These are phyloP conservation scores for Calyptomena viridis DNA, from an alignment of 2,113 vertebrate species.

Conservation along the genomic window DNA sequence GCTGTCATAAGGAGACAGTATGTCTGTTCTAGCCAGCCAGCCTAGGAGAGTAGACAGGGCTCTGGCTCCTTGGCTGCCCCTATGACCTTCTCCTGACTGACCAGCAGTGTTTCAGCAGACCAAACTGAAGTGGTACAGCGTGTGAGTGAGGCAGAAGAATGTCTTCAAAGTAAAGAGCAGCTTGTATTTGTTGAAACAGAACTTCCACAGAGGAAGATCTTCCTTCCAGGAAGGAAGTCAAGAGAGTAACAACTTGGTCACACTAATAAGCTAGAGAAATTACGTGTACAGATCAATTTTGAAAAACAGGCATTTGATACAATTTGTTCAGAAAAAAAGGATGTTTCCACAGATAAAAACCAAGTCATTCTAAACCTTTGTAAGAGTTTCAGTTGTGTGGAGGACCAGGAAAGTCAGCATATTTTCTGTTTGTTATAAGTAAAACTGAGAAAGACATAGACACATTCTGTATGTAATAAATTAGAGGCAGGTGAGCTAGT, in stretches of 20 bases:
- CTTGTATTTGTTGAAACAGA: not conserved
- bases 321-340: not conserved
- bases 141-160: not conserved
- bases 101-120: not conserved
- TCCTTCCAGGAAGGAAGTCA: not conserved
- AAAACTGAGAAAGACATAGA: not conserved
- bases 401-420: not conserved
- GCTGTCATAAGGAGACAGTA: not conserved
- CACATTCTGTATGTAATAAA: not conserved
- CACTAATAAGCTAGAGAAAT: not conserved
- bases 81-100: not conserved
- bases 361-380: not conserved
- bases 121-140: not conserved
- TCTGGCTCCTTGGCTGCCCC: not conserved
- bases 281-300: not conserved
- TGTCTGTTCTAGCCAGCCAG: not conserved
- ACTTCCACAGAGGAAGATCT: not conserved
- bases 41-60: not conserved
- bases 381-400: not conserved
- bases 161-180: not conserved
- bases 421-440: not conserved
- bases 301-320: not conserved
- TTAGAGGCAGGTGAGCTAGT: not conserved
- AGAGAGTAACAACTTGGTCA: not conserved
- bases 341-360: not conserved